Evolutionary conservation across 2,113 vertebrate species (phyloP), one percentile per base, ranked within the genome.

Genomic region (Malurus elegans): DNA sequence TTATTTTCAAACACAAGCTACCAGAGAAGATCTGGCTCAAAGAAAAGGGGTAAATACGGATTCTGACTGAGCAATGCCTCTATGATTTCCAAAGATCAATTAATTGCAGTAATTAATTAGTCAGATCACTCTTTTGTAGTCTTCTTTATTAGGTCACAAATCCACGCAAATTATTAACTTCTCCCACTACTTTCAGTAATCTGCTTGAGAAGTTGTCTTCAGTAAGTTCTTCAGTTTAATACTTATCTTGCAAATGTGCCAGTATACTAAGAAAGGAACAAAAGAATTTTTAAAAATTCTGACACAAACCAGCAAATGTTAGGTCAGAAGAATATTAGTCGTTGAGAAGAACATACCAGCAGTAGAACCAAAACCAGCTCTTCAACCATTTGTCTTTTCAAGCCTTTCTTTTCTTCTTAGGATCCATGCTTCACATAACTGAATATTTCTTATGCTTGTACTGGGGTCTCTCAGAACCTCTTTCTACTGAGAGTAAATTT

Each of bases 271-370:
- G 31, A 83, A 29, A 42, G 18, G 34, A 92, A 82, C 42, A 70
- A 90, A 94, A 80, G 23, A 61, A 50, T 17, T 4, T 3, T 1
- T 18, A 32, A 71, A 64, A 91, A 34, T 18, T 45, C 75, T 69
- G 60, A 84, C 56, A 71, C 1, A 10, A 91, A 94, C 24, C 34
- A 88, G 71, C 34, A 79, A 84, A 92, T 42, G 8, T 3, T 34
- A 92, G 74, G 45, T 83, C 80, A 81, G 48, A 70, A 71, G 67
- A 24, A 42, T 38, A 65, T 86, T 86, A 75, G 73, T 67, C 9
- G 51, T 92, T 76, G 85, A 85, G 74, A 96, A 88, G 50, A 74
- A 93, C 73, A 84, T 62, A 95, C 44, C 62, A 95, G 71, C 29
- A 76, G 47, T 2, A 47, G 54, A 93, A 86, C 24, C 14, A 91